Evolutionary conservation across 2,888 invertebrate species (phyloP).

Genomic region (Harpalus rufipes): DNA sequence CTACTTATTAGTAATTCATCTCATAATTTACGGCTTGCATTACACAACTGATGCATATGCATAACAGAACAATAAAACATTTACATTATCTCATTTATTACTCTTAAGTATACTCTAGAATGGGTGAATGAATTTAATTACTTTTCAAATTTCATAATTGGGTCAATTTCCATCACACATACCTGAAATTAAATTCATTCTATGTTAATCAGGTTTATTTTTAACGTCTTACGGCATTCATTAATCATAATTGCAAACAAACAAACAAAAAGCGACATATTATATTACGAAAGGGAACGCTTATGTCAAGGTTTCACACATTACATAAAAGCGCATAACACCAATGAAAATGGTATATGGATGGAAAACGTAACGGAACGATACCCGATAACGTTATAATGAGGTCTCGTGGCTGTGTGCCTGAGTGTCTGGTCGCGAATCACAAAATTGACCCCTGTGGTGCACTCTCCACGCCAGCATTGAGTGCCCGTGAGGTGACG

Average conservation of each 20-base stretch:
- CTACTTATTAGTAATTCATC: slow-evolving; percentile 6
- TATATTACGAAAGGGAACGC: slow-evolving; percentile 43
- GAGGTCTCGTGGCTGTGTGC: no score
- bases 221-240: not conserved
- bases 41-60: slow-evolving; percentile 9
- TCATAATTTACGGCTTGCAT: not conserved
- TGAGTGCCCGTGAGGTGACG: no score
- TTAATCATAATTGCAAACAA: slow-evolving; percentile 50
- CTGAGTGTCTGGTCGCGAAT: no score
- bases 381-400: no score
- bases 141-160: slow-evolving; percentile 25
- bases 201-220: slow-evolving; percentile 31
- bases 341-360: no score
- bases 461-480: no score
- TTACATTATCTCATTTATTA: slow-evolving; percentile 7
- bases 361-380: no score
- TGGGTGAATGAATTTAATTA: slow-evolving; percentile 8
- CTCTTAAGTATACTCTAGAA: not conserved
- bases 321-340: not conserved
- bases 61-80: slow-evolving; percentile 9
- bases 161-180: slow-evolving; percentile 11
- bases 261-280: slow-evolving; percentile 42
- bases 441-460: no score
- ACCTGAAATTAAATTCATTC: slow-evolving; percentile 19
- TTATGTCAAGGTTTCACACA: slow-evolving; percentile 25